A percentile compares a stretch with the other conserved stretches of the same genome.
Conservation (phyloP, 2,888 invertebrate genomes). For the Megalurothrips usitatus region DNA sequence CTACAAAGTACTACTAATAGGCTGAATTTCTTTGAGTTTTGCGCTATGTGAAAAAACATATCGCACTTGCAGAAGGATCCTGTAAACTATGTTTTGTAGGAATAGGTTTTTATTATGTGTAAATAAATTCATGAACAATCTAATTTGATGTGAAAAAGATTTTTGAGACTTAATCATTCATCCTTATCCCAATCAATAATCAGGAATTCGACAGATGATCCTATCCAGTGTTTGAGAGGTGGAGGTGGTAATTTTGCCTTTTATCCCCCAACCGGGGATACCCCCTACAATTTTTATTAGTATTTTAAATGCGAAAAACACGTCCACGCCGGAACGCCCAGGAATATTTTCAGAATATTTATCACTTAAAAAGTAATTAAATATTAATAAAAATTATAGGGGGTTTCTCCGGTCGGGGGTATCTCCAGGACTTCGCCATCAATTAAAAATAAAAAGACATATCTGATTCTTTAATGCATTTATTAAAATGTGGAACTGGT, state of each 20-base stretch:
- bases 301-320: too few relatives aligned
- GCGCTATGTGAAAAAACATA: background rate
- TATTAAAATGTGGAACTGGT: slow-evolving; percentile 2
- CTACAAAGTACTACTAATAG: background rate
- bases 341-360: too few relatives aligned
- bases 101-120: slow-evolving; percentile 21
- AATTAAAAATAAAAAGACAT: too few relatives aligned
- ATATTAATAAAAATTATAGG: too few relatives aligned
- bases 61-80: background rate
- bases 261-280: too few relatives aligned
- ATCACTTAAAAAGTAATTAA: too few relatives aligned
- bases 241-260: too few relatives aligned
- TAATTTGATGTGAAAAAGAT: background rate
- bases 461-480: background rate
- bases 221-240: too few relatives aligned
- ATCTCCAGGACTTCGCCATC: too few relatives aligned
- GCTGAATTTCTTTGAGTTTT: background rate
- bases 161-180: background rate
- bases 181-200: background rate
- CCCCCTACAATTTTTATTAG: too few relatives aligned
- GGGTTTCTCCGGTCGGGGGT: too few relatives aligned
- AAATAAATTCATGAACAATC: slow-evolving; percentile 1
- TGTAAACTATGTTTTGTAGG: slow-evolving; percentile 25
- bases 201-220: background rate
- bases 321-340: too few relatives aligned